phyloP scores from a whole-genome alignment of 2,113 vertebrate genomes.

The Amazona guildingii region DNA sequence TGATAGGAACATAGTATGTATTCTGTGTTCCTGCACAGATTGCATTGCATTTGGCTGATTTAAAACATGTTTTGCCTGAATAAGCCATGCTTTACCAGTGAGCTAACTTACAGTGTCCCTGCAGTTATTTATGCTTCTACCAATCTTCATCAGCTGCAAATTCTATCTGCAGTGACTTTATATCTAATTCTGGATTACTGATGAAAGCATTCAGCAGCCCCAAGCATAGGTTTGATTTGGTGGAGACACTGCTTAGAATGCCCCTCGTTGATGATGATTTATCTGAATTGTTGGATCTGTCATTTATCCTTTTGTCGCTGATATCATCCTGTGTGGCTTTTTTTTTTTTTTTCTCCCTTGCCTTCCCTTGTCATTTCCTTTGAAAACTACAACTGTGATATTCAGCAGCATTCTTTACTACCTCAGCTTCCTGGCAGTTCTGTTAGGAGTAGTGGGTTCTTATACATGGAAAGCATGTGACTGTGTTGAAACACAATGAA shows the following conservation, averaged over 20 bases:
- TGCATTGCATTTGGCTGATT: background rate
- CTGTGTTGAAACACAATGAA: background rate
- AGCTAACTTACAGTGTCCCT: background rate
- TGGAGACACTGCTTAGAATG: background rate
- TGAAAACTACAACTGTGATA: background rate
- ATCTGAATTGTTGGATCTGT: background rate
- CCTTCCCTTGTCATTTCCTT: background rate
- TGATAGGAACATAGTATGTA: background rate
- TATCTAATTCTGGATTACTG: background rate
- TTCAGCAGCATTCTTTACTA: background rate
- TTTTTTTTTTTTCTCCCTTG: background rate
- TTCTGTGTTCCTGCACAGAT: background rate
- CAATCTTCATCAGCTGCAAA: background rate
- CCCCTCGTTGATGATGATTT: background rate
- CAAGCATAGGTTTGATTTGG: background rate
- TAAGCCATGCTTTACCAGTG: background rate
- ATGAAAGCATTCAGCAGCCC: background rate
- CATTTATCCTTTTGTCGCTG: background rate
- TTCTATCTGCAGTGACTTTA: background rate
- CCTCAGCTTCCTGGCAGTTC: background rate
- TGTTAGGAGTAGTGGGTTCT: background rate
- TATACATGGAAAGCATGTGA: background rate
- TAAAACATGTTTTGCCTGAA: background rate
- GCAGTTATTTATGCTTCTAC: conserved; percentile 21
- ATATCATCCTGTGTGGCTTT: background rate